Base-by-base conservation (phyloP, 2,797 vertebrate species). In the Xerus rutilus region DNA sequence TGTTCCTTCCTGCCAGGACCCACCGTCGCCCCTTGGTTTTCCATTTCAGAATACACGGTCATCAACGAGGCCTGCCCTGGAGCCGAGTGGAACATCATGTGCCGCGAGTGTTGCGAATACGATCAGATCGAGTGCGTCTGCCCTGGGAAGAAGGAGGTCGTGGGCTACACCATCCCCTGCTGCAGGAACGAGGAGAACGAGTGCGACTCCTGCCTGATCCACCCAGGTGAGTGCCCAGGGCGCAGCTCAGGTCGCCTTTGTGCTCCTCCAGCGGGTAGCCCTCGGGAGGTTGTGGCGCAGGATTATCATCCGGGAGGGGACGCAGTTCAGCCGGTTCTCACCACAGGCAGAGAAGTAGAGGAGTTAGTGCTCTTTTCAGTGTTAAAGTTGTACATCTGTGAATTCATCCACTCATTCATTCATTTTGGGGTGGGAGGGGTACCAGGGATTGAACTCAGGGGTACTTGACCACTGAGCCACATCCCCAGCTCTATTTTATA, bases 31-130 rank as follows among this genome's bases (percentile, higher is more conserved):
- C 84, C 23, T 90, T 67, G 28, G 0, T 18, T 97, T 83, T 93
- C 96, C 7, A 9, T 93, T 97, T 96, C 97, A 99, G 99, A 99
- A 97, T 99, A 99, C 98, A 99, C 99, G 23, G 98, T 99, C 97
- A 99, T 99, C 98, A 99, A 99, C 93, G 99, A 99, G 97, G 98
- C 99, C 97, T 99, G 99, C 96, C 99, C 99, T 0, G 99, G 99
- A 0, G 99, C 99, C 0, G 99, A 99, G 97, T 99, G 99, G 99
- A 99, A 99, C 79, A 99, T 99, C 74, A 99, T 99, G 99, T 99
- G 99, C 91, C 98, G 99, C n/a, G 99, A 99, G 89, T 99, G 99
- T 97, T 99, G 99, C 1, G 99, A 99, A 96, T 99, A 99, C 0
- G 99, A 99, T 72, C 99, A 99, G 95, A 99, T 99, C 0, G 99